Conservation (phyloP, 2,888 invertebrate species). For the Philaethria dido region DNA sequence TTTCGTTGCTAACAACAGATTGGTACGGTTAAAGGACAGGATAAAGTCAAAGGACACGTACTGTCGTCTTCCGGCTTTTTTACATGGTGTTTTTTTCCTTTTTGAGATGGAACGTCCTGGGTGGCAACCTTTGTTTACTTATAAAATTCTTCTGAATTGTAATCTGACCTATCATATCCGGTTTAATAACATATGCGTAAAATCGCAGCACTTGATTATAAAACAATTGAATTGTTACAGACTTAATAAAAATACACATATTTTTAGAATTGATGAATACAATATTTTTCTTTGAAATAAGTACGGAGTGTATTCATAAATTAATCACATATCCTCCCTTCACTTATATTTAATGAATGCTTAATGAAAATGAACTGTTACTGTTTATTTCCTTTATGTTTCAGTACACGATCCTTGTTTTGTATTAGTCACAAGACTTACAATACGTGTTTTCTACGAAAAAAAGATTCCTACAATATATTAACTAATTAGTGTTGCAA, state of each 20-base stretch:
- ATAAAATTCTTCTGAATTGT: slow-evolving; percentile 3
- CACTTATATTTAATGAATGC: not conserved
- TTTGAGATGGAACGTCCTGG: slow-evolving; percentile 5
- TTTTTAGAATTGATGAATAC: too few species aligned
- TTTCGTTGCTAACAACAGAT: not conserved
- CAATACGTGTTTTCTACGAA: not conserved
- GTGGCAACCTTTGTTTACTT: slow-evolving; percentile 7
- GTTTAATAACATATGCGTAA: not conserved
- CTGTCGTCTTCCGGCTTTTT: slow-evolving; percentile 1
- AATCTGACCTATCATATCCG: slow-evolving; percentile 12
- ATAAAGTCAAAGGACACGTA: slow-evolving; percentile 7
- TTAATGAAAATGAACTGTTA: not conserved
- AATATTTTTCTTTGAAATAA: slow-evolving; percentile 2
- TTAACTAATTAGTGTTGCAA: not conserved
- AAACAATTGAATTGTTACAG: too few species aligned
- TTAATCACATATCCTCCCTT: not conserved
- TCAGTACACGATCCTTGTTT: not conserved
- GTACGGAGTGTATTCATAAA: not conserved
- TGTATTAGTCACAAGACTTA: not conserved
- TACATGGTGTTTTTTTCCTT: not conserved
- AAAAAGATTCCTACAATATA: not conserved
- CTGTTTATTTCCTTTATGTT: not conserved
- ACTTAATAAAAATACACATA: too few species aligned
- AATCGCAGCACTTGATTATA: not conserved
- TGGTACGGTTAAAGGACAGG: not conserved